Evolutionary conservation across 2,888 invertebrate genomes (phyloP), one percentile per base, ranked within the genome.

Genomic region (Catotricha subobsoleta): DNA sequence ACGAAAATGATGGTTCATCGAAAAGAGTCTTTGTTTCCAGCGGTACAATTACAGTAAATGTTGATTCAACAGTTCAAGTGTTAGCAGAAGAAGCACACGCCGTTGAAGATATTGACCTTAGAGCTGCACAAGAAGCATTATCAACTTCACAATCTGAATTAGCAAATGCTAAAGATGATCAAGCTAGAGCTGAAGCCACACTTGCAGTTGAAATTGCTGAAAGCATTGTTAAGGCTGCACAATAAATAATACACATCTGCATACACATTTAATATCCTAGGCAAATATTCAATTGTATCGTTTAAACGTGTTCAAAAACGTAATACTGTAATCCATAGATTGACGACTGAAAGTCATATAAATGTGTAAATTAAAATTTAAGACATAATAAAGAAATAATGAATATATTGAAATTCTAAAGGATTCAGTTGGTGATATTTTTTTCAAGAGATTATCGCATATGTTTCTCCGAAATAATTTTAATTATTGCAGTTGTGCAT

Each of bases 21-120:
- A 82, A 76, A 55, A 91, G 87, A 64, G 82, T 80, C 55, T 95
- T 97, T 63, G 95, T 95, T 9, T 95, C 95, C 43, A 94, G 94
- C 52, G 97, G 97, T 43, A 88, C 92, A 16, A 71, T 97, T 49
- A 80, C 92, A 27, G 87, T 97, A 51, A 95, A 97, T 59, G 90
- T 91, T 48, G 95, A 97, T 60, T 92, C 92, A 7, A 82, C 90
- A 46, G 87, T 87, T 43, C 95, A 97, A 72, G 80, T 92, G 40
- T 66, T 97, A 48, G 95, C 95, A 25, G 95, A 97, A 65, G 97
- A 97, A 67, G 95, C 94, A 9, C 87, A 86, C 53, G 75, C 76
- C 10, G 55, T 95, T 35, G 90, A 87, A 50, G 72, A 73, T 52
- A 61, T 97, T 45, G 95, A 97, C 65, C 61, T 67, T 36, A 62